Conservation (phyloP, 2,888 invertebrate species). For the Hipparchia semele region DNA sequence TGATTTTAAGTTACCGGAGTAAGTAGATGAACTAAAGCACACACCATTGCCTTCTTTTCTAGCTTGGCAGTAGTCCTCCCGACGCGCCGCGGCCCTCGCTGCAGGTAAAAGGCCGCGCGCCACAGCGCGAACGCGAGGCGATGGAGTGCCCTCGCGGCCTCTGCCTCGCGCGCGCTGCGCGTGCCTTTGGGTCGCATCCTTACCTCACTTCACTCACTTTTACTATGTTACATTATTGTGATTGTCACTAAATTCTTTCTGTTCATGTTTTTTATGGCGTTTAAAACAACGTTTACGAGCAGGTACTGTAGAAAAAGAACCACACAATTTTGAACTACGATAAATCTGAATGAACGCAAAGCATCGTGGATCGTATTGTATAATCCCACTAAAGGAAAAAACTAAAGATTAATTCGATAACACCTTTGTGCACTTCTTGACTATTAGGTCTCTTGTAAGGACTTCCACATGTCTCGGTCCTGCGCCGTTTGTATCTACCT, state of each 20-base stretch:
- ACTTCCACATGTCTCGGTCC: too few species aligned
- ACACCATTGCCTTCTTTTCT: conserved; percentile 50
- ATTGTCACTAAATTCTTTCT: background rate
- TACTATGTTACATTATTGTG: conserved; percentile 21
- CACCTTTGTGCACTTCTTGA: too few species aligned
- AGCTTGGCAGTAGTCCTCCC: conserved; percentile 38
- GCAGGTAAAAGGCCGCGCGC: conserved; percentile 88
- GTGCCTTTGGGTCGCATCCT: conserved; percentile 62
- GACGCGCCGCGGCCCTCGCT: conserved; percentile 65
- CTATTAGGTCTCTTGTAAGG: too few species aligned
- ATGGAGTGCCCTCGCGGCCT: conserved; percentile 85
- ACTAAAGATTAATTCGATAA: too few species aligned
- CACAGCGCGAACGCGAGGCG: conserved; percentile 89
- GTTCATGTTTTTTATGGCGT: background rate
- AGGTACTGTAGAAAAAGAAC: background rate
- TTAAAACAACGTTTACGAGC: too few species aligned
- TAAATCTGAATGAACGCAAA: too few species aligned
- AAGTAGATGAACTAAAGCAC: conserved; percentile 39
- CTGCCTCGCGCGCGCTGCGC: conserved; percentile 60
- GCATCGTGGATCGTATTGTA: too few species aligned
- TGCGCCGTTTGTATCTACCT: too few species aligned
- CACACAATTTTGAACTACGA: too few species aligned
- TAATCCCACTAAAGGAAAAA: too few species aligned
- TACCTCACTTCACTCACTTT: conserved; percentile 40
- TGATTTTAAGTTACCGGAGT: too few species aligned